Evolutionary conservation across 2,113 vertebrate genomes (phyloP).

Genomic region (Psammodynastes pulverulentus): DNA sequence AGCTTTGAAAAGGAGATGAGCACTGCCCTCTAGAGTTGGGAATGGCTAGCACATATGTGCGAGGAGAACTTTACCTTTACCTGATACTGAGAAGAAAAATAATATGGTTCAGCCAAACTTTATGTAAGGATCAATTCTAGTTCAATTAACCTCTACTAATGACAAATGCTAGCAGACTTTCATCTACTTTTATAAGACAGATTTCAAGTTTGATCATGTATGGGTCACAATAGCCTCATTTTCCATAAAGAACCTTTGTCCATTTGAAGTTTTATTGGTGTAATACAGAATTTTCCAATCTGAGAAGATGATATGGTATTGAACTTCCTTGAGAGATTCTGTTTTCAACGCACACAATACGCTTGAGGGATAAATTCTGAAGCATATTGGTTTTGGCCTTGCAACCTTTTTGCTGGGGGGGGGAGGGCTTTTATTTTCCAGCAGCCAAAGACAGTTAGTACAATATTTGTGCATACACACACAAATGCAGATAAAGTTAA

Average conservation of each 20-base stretch:
- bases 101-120: not conserved
- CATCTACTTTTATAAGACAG: not conserved
- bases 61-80: too few species aligned
- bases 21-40: too few species aligned
- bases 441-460: not conserved
- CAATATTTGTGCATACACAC: not conserved
- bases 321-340: not conserved
- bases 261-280: not conserved
- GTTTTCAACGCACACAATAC: not conserved
- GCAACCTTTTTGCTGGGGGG: not conserved
- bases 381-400: not conserved
- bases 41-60: too few species aligned
- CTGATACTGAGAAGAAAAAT: not conserved
- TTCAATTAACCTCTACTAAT: not conserved
- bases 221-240: not conserved
- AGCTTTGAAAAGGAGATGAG: too few species aligned
- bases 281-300: not conserved
- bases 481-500: not conserved
- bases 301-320: not conserved
- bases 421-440: not conserved
- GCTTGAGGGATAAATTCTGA: not conserved
- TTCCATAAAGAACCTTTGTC: not conserved
- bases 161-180: not conserved
- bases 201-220: not conserved
- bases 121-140: not conserved